Evolutionary conservation across 2,797 vertebrate genomes (phyloP), one percentile per base, ranked within the genome.

Genomic region (Hypotaenidia philippensis): DNA sequence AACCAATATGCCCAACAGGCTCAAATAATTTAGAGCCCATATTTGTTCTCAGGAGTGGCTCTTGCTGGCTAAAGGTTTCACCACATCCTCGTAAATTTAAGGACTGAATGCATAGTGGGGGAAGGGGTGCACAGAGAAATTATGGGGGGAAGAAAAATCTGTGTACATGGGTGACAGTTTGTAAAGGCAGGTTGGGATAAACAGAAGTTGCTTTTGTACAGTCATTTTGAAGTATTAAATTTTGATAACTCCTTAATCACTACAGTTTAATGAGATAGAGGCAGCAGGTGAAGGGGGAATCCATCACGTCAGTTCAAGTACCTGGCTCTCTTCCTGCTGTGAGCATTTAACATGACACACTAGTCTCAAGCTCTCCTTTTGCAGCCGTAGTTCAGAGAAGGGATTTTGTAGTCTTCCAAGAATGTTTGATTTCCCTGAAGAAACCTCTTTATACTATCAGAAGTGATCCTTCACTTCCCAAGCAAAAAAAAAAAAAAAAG

Each of bases 191-290:
- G 63, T 74, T 22, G 88, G 40, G 36, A 1, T n/a, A 60, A 47
- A 74, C 65, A 94, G 75, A 87, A 85, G 79, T 31, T 89, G 89
- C 90, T 82, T 90, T 95, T 93, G 93, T 96, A 74, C 74, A 87
- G 92, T 93, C 93, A 61, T 96, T 96, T 83, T 94, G 95, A 97
- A 65, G 90, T 13, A 95, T 96, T 94, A 96, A 96, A 95, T 95
- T 95, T 96, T 96, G 96, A 97, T 97, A 96, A 96, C 93, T 96
- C 96, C 64, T 97, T 96, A 95, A 97, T 97, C 96, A 97, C 93
- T 38, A 70, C 83, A 84, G 59, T 65, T 96, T 96, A 96, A 97
- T 97, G 97, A 96, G 96, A 64, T 41, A 88, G 89, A 97, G 95
- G 95, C 93, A 94, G 94, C 76, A 95, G 95, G 96, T 92, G 91